Evolutionary conservation across 2,113 vertebrate species (phyloP).

Genomic region (Hippocampus mohnikei): DNA sequence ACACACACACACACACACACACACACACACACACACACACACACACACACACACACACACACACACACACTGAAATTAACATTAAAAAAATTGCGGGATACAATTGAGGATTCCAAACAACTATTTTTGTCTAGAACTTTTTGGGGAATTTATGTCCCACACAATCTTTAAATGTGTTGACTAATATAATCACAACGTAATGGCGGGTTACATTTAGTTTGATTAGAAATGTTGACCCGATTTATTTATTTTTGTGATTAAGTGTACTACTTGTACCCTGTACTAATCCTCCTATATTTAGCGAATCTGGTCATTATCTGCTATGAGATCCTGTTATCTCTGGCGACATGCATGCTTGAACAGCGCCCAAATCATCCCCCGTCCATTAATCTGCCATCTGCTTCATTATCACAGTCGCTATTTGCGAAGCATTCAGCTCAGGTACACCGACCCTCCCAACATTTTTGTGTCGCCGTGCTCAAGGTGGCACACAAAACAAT

Average conservation of each 20-base stretch:
- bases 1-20: too few relatives aligned
- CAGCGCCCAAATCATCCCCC: conserved; percentile 46
- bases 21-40: too few relatives aligned
- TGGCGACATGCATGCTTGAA: conserved; percentile 44
- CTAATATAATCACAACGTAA: not conserved
- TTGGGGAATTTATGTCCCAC: not conserved
- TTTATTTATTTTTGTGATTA: not conserved
- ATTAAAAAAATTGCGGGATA: not conserved
- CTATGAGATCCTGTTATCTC: conserved; percentile 26
- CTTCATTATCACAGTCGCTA: conserved; percentile 61
- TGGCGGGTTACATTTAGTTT: not conserved
- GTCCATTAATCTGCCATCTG: conserved; percentile 58
- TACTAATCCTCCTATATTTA: conserved; percentile 29
- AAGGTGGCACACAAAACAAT: conserved; percentile 20
- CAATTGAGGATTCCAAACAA: too few relatives aligned
- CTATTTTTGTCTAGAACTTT: too few relatives aligned
- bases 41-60: too few relatives aligned
- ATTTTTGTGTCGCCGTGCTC: conserved; percentile 10
- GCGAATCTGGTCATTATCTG: conserved; percentile 33
- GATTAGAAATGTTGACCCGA: not conserved
- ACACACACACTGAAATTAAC: too few relatives aligned
- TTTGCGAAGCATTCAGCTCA: conserved; percentile 53
- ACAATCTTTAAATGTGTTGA: not conserved
- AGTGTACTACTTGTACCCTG: not conserved
- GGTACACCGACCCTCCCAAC: conserved; percentile 21